phyloP scores from a whole-genome alignment of 2,797 vertebrate genomes.

The Acanthurus lineatus region DNA sequence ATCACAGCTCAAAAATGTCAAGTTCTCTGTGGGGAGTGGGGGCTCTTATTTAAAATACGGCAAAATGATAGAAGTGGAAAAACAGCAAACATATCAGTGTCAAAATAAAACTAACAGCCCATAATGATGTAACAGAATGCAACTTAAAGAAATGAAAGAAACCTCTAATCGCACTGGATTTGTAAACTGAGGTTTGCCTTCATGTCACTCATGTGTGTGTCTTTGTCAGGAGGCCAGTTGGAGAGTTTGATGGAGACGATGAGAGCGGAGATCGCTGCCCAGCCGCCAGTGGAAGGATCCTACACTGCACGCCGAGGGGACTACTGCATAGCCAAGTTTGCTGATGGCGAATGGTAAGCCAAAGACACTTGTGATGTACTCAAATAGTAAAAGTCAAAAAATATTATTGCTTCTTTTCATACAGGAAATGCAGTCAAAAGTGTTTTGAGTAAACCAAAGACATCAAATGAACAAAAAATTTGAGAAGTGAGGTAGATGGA shows the following conservation, averaged over 20 bases:
- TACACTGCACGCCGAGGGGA: slow-evolving; percentile 91
- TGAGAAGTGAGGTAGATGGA: no score
- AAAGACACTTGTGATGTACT: background rate
- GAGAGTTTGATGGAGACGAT: slow-evolving; percentile 98
- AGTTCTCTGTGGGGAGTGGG: background rate
- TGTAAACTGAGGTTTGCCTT: background rate
- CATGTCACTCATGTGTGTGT: slow-evolving; percentile 7
- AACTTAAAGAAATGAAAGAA: background rate
- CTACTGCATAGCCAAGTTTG: slow-evolving; percentile 96
- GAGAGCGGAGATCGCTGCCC: slow-evolving; percentile 92
- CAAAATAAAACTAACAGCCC: background rate
- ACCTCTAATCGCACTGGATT: background rate
- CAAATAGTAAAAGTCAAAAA: no score
- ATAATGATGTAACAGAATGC: slow-evolving; percentile 30
- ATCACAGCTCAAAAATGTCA: background rate
- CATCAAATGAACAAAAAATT: no score
- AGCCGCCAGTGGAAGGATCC: slow-evolving; percentile 93
- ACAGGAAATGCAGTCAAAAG: no score
- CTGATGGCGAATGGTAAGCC: slow-evolving; percentile 94
- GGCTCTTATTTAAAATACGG: background rate
- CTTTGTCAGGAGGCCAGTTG: slow-evolving; percentile 89
- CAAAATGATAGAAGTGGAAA: background rate
- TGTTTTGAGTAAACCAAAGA: no score
- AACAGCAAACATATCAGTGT: slow-evolving; percentile 1
- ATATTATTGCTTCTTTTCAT: no score